Conservation (phyloP, 2,797 vertebrate genomes). For the Acanthurus lineatus region DNA sequence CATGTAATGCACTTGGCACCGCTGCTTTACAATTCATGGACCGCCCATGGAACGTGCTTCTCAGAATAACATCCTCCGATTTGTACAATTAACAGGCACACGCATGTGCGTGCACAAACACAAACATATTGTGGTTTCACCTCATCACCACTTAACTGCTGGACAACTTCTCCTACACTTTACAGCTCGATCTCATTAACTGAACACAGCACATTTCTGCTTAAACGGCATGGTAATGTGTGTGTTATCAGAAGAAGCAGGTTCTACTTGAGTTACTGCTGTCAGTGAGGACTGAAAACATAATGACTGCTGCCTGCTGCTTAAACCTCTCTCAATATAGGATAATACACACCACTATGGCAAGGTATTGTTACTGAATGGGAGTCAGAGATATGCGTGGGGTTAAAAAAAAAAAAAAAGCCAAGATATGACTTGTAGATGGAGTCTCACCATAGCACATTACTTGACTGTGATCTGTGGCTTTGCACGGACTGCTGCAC, state of each 20-base stretch:
- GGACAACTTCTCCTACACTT: constrained; percentile 39
- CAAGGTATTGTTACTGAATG: constrained; percentile 21
- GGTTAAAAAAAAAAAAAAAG: not conserved
- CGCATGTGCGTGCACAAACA: constrained; percentile 6
- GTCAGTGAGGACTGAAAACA: constrained; percentile 48
- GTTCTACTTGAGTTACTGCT: constrained; percentile 51
- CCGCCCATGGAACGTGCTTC: constrained; percentile 29
- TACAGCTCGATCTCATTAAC: constrained; percentile 56
- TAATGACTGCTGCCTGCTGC: constrained; percentile 45
- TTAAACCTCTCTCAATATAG: constrained; percentile 49
- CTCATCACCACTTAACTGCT: constrained; percentile 32
- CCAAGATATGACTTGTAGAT: constrained; percentile 35
- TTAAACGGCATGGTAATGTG: constrained; percentile 41
- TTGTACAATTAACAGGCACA: constrained; percentile 51
- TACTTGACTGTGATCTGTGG: constrained; percentile 42
- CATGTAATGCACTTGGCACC: constrained; percentile 62
- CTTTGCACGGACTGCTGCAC: constrained; percentile 59
- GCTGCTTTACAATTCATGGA: constrained; percentile 60
- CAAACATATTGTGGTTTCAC: constrained; percentile 10
- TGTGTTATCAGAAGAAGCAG: constrained; percentile 52
- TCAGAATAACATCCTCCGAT: constrained; percentile 46
- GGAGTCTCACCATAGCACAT: constrained; percentile 44
- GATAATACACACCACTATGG: constrained; percentile 9
- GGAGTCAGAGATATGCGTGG: constrained; percentile 12
- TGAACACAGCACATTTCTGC: constrained; percentile 24